These are phyloP conservation scores for Neomorphus geoffroyi DNA, from an alignment of 2,797 vertebrate genomes.

Conservation along the genomic window DNA sequence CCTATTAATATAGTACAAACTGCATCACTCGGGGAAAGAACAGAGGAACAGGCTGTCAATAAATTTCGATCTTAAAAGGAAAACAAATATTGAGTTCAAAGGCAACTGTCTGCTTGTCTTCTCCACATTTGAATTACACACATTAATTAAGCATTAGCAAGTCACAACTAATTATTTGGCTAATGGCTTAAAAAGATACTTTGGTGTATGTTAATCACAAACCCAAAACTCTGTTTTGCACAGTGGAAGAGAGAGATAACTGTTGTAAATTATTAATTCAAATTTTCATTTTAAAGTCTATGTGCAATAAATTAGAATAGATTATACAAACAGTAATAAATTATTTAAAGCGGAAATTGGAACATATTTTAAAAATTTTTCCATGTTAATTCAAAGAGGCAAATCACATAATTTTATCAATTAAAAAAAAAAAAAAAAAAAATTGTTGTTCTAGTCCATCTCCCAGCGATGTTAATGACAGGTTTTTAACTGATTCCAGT, in stretches of 20 bases:
- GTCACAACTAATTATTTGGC: not conserved
- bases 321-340: not conserved
- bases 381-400: constrained; percentile 13
- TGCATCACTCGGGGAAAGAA: not conserved
- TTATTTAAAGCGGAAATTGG: not conserved
- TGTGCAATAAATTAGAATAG: constrained; percentile 16
- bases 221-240: constrained; percentile 34
- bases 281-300: constrained; percentile 20
- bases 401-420: not conserved
- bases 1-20: not conserved
- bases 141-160: not conserved
- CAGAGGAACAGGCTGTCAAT: not conserved
- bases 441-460: not conserved
- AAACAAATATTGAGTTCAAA: not conserved
- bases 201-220: not conserved
- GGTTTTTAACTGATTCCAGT: not conserved
- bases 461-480: not conserved
- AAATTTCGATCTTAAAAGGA: not conserved
- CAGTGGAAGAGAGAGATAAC: constrained; percentile 64
- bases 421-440: not conserved
- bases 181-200: not conserved
- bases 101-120: not conserved
- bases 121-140: not conserved
- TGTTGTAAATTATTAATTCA: constrained; percentile 33
- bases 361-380: not conserved